Base-by-base conservation (phyloP, 23 tunicate genomes). In the Phallusia fumigata region DNA sequence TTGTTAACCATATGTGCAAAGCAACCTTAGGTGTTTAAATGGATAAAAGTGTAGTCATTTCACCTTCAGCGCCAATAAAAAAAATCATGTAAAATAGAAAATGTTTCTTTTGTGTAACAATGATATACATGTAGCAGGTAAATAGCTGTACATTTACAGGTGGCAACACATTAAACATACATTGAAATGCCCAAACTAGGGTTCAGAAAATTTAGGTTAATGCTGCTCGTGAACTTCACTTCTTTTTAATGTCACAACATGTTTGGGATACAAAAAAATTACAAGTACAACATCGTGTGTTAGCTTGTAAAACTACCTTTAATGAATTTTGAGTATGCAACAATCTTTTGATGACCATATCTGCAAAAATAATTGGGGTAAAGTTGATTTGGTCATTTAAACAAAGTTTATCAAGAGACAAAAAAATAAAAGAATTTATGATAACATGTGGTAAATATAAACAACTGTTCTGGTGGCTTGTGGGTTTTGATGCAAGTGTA, bases 281-380 rank as follows among this genome's bases (percentile, higher is more conserved):
- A 40, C 5, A 5, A 40, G 47, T 3, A 58, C 8, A 58, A 24
- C 2, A 24, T 58, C 5, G 11, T 58, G 28, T 58, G 69, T 58
- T 21, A 16, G 11, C 69, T 24, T 6, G 5, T 3, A 58, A 6
- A 74, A 80, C 81, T 64, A 88, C 98, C 86, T 93, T 93, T 36
- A 88, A 36, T 0, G 98, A 93, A 64, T 95, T 95, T 83, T 85
- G 89, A 0, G 95, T 78, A 64, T 95, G 98, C 12, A 95, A 88
- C 64, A 95, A 74, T 35, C 77, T 81, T 86, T 95, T 95, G 79
- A 95, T 89, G 58, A 95, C 79, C 21, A 33, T 87, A 49, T 93
- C 98, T 93, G 80, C 52, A 88, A 81, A 36, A 11, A 45, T 22
- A 22, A 58, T 58, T 22, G 16, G 8, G 8, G 28, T 58, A 24